phyloP scores from a whole-genome alignment of 2,888 invertebrate species.

The Epirrita christyi region DNA sequence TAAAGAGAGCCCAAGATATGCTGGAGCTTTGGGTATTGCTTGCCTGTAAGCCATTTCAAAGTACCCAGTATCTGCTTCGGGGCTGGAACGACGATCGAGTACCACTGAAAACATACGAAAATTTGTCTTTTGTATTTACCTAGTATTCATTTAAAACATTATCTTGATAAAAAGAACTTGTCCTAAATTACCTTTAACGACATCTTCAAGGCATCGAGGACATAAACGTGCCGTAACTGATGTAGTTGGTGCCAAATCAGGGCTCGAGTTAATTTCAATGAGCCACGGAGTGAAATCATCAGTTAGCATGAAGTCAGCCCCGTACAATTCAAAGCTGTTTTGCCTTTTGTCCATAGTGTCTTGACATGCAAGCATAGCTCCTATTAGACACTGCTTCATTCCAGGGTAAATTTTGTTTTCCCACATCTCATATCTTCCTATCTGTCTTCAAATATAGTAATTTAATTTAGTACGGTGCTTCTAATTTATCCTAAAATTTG shows the following conservation, averaged over 20 bases:
- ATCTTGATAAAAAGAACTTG: neutral
- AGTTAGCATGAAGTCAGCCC: constrained; percentile 97
- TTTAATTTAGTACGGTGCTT: constrained; percentile 30
- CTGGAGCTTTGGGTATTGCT: constrained; percentile 90
- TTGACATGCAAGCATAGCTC: constrained; percentile 94
- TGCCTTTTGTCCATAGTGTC: constrained; percentile 91
- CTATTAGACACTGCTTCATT: constrained; percentile 90
- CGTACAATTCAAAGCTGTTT: constrained; percentile 96
- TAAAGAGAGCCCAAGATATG: constrained; percentile 90
- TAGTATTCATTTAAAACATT: neutral
- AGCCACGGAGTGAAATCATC: constrained; percentile 96
- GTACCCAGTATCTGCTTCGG: constrained; percentile 91
- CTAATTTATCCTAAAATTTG: constrained; percentile 15
- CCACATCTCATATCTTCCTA: constrained; percentile 92
- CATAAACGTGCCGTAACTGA: constrained; percentile 95
- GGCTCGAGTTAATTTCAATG: constrained; percentile 97
- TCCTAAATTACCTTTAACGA: constrained; percentile 90
- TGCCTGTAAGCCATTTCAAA: constrained; percentile 93
- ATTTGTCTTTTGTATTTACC: neutral
- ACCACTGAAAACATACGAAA: constrained; percentile 85
- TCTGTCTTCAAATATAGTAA: constrained; percentile 81
- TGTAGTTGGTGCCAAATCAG: constrained; percentile 95
- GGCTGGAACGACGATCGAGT: constrained; percentile 88
- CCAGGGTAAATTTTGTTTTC: constrained; percentile 94
- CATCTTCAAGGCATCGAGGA: constrained; percentile 94